phyloP scores from a whole-genome alignment of 64 coral and sea anemone species.

The Catalaphyllia jardinei region DNA sequence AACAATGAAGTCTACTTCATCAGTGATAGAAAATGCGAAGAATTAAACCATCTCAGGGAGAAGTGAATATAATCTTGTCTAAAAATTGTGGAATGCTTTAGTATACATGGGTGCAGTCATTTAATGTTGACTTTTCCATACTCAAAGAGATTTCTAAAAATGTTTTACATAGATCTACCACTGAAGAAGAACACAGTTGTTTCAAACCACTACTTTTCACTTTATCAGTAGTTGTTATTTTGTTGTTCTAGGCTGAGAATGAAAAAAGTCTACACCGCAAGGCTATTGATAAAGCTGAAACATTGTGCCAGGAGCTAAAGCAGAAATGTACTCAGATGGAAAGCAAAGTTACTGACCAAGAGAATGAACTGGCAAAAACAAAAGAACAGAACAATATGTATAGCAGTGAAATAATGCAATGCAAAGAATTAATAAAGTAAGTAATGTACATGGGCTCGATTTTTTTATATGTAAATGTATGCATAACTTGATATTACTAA shows the following conservation, averaged over 20 bases:
- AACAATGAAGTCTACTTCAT: too few species aligned
- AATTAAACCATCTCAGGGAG: too few species aligned
- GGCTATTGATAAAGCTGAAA: not conserved
- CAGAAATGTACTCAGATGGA: conserved; percentile 12
- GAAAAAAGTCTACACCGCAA: conserved; percentile 13
- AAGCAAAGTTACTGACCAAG: conserved; percentile 7
- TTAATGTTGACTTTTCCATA: too few species aligned
- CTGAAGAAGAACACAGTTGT: not conserved
- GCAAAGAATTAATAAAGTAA: conserved; percentile 26
- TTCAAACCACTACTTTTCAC: too few species aligned
- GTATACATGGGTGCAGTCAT: too few species aligned
- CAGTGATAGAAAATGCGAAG: too few species aligned
- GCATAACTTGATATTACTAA: too few species aligned
- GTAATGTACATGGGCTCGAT: not conserved
- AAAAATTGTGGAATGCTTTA: too few species aligned
- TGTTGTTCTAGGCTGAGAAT: not conserved
- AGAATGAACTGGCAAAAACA: conserved; percentile 3
- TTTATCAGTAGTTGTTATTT: not conserved
- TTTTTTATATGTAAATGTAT: too few species aligned
- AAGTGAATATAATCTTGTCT: too few species aligned
- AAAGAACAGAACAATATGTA: conserved; percentile 18
- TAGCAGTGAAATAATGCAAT: conserved; percentile 4
- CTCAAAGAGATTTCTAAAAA: too few species aligned
- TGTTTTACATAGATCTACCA: too few species aligned
- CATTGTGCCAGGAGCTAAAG: not conserved